Evolutionary conservation across 1,140 invertebrate genomes (phyloP), one percentile per base, ranked within the genome.

Genomic region (Araneus ventricosus): DNA sequence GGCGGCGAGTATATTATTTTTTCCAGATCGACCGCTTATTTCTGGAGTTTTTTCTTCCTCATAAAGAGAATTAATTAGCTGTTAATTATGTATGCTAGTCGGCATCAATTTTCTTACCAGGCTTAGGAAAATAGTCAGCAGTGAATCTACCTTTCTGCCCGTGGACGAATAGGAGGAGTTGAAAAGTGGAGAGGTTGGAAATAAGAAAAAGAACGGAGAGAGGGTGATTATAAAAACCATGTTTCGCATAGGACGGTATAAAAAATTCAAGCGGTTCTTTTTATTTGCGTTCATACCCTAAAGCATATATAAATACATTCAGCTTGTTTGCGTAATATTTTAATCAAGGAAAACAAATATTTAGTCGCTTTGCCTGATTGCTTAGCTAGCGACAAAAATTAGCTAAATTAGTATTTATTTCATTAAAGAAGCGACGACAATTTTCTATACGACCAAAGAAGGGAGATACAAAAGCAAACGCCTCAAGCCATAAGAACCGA

Each of bases 331-430:
- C 91, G 91, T 93, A 88, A 93, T 93, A 93, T 93, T 93, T 93
- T 93, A 93, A 93, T 93, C 85, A 93, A 93, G 91, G 85, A 93
- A 93, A 93, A 92, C 67, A 92, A 87, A 94, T 88, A 84, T 82
- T 92, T 92, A 86, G 91, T 90, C 92, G 91, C 80, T 92, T 90
- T 88, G 90, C 85, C 67, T 93, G 91, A 90, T 88, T 90, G 92
- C 90, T 89, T 90, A 88, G 90, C 63, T 88, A 84, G 85, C 88
- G 87, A 90, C 90, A 92, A 93, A 93, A 93, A 93, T 93, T 93
- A 93, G 84, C 91, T 88, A 93, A 93, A 93, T 93, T 93, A 93
- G 91, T 93, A 93, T 93, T 93, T 93, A 93, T 93, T 93, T 93
- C 91, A 93, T 93, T 93, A 93, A 93, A 93, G 91, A 93, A 93